A percentile compares a stretch with the other conserved stretches of the same genome.
Conservation (phyloP, 2,113 vertebrate genomes). For the Pedetes capensis region DNA sequence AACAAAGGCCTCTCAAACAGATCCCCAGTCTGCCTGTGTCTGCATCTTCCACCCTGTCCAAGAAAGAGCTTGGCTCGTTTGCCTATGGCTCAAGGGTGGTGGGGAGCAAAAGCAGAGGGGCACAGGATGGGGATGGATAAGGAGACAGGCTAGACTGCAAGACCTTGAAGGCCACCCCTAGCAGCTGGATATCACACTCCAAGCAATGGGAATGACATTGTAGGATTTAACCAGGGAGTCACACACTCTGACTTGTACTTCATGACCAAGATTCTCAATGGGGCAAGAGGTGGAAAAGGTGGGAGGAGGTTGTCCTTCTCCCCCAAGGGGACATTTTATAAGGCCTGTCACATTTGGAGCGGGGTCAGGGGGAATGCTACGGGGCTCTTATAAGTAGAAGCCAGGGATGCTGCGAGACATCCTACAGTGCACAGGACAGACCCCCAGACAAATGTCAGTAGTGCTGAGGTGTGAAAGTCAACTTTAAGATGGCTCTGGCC, state of each 20-base stretch:
- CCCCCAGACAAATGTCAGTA: neutral
- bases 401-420: neutral
- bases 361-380: no score
- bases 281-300: neutral
- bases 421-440: rapidly evolving
- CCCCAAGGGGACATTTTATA: neutral
- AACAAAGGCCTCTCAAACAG: neutral
- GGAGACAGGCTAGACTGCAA: neutral
- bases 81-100: neutral
- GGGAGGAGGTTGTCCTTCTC: neutral
- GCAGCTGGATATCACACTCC: neutral
- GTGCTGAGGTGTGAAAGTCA: neutral
- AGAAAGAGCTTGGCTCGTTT: neutral
- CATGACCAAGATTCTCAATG: neutral
- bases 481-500: neutral
- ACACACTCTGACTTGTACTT: neutral
- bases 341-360: neutral
- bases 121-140: neutral
- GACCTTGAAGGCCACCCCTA: neutral
- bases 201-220: neutral
- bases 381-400: neutral
- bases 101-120: neutral
- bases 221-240: neutral
- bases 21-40: neutral
- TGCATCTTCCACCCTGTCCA: neutral